phyloP scores from a whole-genome alignment of 2,113 vertebrate species.

The Halichoerus grypus region DNA sequence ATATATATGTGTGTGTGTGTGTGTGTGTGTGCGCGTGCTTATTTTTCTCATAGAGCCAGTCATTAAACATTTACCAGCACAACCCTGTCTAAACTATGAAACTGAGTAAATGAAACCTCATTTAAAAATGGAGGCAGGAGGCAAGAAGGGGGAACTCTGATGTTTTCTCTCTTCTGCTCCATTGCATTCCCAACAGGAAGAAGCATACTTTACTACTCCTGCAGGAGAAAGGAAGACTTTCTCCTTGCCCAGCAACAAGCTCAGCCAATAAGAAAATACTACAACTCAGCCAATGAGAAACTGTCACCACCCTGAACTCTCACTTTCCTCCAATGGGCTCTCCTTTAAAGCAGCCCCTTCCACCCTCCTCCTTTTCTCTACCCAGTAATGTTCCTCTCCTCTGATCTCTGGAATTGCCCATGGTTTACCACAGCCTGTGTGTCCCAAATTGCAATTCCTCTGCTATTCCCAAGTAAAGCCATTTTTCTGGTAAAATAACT shows the following conservation, averaged over 20 bases:
- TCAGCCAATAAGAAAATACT: background rate
- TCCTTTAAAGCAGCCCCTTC: background rate
- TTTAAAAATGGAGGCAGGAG: background rate
- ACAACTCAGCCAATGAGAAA: background rate
- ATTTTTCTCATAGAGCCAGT: background rate
- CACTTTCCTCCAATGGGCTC: background rate
- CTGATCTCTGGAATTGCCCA: background rate
- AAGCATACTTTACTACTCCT: background rate
- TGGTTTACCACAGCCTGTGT: background rate
- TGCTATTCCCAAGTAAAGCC: background rate
- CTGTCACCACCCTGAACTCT: background rate
- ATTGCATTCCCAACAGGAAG: background rate
- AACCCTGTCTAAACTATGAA: background rate
- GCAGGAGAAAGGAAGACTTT: background rate
- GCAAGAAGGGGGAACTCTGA: background rate
- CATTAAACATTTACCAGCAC: background rate
- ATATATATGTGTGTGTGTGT: background rate
- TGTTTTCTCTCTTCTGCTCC: background rate
- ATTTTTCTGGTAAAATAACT: background rate
- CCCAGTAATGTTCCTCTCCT: background rate
- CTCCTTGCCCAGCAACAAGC: background rate
- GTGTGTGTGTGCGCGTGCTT: background rate
- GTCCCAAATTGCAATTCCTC: background rate
- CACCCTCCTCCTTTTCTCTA: background rate
- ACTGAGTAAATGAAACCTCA: background rate